Base-by-base conservation (phyloP, 30 jellyfish, hydroid and myxozoan genomes). In the Pseudorhiza aurosa region DNA sequence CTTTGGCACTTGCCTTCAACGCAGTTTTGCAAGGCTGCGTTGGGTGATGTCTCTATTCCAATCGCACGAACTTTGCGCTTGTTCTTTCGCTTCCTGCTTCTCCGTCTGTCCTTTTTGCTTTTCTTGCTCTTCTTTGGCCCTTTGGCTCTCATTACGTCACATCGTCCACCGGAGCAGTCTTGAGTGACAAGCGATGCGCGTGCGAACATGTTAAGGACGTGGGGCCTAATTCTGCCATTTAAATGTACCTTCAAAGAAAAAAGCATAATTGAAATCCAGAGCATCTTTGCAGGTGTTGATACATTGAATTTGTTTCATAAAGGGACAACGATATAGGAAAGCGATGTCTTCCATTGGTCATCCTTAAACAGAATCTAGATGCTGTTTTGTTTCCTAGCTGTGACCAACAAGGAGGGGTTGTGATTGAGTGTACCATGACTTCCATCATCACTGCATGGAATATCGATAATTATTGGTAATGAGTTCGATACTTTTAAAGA, bases 181-280 rank as follows among this genome's bases (percentile, higher is more conserved):
- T 91, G 98, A 33, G 88, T 83, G 22, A 81, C 85, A 35, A 91
- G 60, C 51, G 98, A 95, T 60, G 98, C 85, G 0, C 91, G 87
- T 26, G 98, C 95, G 31, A 77, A 39, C 81, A 91, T 63, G 72
- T 75, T 67, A 2, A 83, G 44, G 22, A 84, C 95, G 22, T 45
- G 89, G 1, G 98, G 98, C 53, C 81, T 51, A 15, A 67, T 53
- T 1, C 28, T 45, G 5, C 87, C 84, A 50, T 75, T 70, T 14
- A 59, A 22, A 46, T 82, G 98, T 1, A 91, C 87, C 77, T 64
- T 53, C 6, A 53, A 53, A 6, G 24, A 47, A 47, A 47, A 17
- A 3, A 47, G n/a, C 7, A 12, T 5, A 39, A 39, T 5, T 7
- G 50, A 39, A 39, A 5, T 7, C 12, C 50, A n/a, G n/a, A n/a